Percentiles rank a stretch among this genome's conserved stretches.
These are phyloP conservation scores for Piprites chloris DNA, from an alignment of 2,113 vertebrate genomes.

Conservation along the genomic window DNA sequence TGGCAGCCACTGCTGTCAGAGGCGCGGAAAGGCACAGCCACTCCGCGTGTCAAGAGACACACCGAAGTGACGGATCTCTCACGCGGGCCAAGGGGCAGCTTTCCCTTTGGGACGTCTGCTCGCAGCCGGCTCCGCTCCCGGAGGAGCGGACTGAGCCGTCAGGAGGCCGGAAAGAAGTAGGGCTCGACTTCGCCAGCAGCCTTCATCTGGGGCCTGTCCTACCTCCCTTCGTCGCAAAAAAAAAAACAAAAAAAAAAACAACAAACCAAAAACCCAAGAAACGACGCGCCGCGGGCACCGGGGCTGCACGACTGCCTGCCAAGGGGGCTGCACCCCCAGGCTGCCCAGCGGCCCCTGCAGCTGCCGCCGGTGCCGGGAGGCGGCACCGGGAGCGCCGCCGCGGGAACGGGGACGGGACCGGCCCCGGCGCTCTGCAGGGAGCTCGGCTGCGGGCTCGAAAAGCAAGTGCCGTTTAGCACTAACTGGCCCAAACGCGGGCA, in stretches of 20 bases:
- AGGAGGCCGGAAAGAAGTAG: not conserved
- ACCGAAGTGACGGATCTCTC: not conserved
- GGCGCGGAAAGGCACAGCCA: not conserved
- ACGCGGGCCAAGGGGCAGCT: not conserved
- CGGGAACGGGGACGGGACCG: not conserved
- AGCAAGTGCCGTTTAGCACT: not conserved
- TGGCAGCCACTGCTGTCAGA: not conserved
- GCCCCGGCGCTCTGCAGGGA: not conserved
- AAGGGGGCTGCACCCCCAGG: not conserved
- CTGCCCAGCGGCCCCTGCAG: not conserved
- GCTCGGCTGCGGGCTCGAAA: not conserved
- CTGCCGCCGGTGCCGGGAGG: not conserved
- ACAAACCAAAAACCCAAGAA: not conserved
- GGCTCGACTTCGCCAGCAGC: not conserved
- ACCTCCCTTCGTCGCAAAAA: not conserved
- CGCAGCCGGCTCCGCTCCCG: not conserved
- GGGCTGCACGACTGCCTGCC: not conserved
- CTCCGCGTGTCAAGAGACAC: not conserved
- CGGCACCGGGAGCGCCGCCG: not conserved
- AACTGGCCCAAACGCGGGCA: not conserved
- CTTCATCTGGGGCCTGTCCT: not conserved
- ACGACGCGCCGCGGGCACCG: too few relatives aligned
- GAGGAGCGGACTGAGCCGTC: not conserved
- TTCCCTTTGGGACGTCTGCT: not conserved
- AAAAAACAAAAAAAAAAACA: too few relatives aligned